A percentile compares a stretch with the other conserved stretches of the same genome.
Evolutionary conservation across 2,797 vertebrate species (phyloP).

Genomic region (Macropus fuliginosus): DNA sequence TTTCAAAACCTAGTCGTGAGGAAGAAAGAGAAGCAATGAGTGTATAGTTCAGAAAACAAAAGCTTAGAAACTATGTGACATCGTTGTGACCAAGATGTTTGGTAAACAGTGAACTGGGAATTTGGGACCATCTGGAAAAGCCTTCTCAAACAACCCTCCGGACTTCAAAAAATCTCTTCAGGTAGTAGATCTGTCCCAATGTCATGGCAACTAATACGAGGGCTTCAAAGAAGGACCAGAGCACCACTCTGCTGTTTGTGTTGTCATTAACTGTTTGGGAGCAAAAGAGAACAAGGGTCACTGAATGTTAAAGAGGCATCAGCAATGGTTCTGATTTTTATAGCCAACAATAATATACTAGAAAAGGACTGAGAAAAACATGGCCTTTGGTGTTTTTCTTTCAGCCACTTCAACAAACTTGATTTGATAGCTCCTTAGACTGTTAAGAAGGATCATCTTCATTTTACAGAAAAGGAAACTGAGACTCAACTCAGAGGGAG

Average conservation of each 20-base stretch:
- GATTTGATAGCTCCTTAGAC: neutral
- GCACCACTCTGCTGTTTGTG: conserved; percentile 99
- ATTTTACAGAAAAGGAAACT: neutral
- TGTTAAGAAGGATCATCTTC: neutral
- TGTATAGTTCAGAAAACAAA: conserved; percentile 84
- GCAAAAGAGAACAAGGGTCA: conserved; percentile 22
- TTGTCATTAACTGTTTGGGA: conserved; percentile 95
- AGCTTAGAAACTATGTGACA: conserved; percentile 82
- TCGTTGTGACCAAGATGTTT: conserved; percentile 85
- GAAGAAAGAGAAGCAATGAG: conserved; percentile 82
- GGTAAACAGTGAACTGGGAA: conserved; percentile 84
- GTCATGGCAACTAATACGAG: conserved; percentile 99
- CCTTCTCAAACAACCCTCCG: conserved; percentile 94
- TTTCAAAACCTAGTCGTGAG: conserved; percentile 78
- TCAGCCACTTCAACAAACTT: neutral
- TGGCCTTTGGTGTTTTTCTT: neutral
- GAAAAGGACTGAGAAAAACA: neutral
- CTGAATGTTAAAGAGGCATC: conserved; percentile 43
- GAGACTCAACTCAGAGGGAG: neutral
- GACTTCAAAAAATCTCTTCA: conserved; percentile 99
- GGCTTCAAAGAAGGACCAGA: conserved; percentile 99
- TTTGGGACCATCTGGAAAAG: conserved; percentile 79
- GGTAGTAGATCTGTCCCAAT: conserved; percentile 99
- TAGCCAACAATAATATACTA: neutral
- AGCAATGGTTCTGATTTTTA: neutral